Evolutionary conservation across 1,140 invertebrate species (phyloP).

Genomic region (Mycetomoellerius zeteki): DNA sequence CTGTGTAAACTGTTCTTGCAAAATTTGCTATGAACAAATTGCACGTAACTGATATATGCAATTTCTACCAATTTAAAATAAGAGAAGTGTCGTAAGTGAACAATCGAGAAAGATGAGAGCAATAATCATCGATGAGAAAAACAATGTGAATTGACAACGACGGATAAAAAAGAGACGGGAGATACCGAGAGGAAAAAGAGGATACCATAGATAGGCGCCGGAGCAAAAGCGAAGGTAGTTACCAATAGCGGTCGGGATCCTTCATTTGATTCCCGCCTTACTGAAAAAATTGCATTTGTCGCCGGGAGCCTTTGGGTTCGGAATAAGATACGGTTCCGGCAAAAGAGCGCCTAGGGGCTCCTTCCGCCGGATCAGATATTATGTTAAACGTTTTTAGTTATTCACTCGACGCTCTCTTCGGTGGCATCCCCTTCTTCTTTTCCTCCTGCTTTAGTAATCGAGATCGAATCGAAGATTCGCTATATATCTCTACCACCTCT

Average conservation of each 20-base stretch:
- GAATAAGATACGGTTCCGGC: slow-evolving; percentile 73
- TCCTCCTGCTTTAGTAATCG: slow-evolving; percentile 75
- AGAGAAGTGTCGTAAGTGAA: neutral
- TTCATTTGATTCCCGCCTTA: slow-evolving; percentile 78
- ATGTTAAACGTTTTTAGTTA: slow-evolving; percentile 83
- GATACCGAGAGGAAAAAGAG: slow-evolving; percentile 13
- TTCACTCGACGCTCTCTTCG: slow-evolving; percentile 78
- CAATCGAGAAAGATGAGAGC: slow-evolving; percentile 33
- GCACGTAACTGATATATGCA: neutral
- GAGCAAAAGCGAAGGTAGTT: slow-evolving; percentile 78
- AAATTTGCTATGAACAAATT: neutral
- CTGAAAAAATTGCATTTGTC: slow-evolving; percentile 80
- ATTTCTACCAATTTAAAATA: slow-evolving; percentile 15
- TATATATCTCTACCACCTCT: slow-evolving; percentile 50
- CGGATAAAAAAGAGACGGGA: neutral
- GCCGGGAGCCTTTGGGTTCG: slow-evolving; percentile 76
- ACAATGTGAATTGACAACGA: slow-evolving; percentile 30
- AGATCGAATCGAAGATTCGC: slow-evolving; percentile 75
- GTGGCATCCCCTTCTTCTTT: slow-evolving; percentile 4
- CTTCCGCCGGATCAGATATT: slow-evolving; percentile 82
- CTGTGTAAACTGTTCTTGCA: neutral
- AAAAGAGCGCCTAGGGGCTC: slow-evolving; percentile 75
- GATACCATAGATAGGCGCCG: slow-evolving; percentile 41
- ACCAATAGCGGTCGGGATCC: slow-evolving; percentile 79
- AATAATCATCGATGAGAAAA: slow-evolving; percentile 38